phyloP scores from a whole-genome alignment of 2,797 vertebrate genomes.

The Harpagifer antarcticus region DNA sequence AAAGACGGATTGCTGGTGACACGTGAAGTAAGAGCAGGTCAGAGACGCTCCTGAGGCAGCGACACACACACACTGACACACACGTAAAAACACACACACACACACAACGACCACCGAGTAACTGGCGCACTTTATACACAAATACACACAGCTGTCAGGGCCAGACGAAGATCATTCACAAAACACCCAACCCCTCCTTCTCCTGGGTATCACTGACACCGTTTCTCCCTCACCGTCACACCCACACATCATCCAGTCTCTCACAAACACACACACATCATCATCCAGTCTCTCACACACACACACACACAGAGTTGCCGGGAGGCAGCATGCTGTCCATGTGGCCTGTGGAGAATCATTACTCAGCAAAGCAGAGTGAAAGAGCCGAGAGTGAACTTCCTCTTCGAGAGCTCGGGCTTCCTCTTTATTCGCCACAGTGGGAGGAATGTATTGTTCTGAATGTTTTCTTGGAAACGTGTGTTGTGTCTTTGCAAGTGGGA shows the following conservation, averaged over 20 bases:
- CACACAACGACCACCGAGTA: conserved; percentile 58
- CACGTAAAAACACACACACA: conserved; percentile 34
- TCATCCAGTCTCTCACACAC: conserved; percentile 27
- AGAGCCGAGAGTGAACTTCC: conserved; percentile 71
- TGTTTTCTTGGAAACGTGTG: conserved; percentile 19
- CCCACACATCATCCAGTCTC: background rate
- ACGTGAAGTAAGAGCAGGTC: conserved; percentile 79
- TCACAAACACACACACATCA: conserved; percentile 22
- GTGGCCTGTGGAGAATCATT: conserved; percentile 85
- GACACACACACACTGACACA: conserved; percentile 9
- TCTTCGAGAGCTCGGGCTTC: conserved; percentile 55
- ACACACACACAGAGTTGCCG: conserved; percentile 60
- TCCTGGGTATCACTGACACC: conserved; percentile 84
- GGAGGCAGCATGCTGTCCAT: conserved; percentile 82
- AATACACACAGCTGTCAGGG: conserved; percentile 85
- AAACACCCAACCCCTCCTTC: conserved; percentile 71
- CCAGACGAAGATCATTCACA: conserved; percentile 86
- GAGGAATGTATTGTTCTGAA: background rate
- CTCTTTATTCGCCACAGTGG: conserved; percentile 23
- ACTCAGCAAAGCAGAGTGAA: conserved; percentile 83
- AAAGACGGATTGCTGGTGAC: conserved; percentile 69
- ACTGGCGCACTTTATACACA: conserved; percentile 75
- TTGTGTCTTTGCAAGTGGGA: background rate
- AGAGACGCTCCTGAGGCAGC: conserved; percentile 71
- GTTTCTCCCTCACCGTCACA: conserved; percentile 65